These are phyloP conservation scores for Piscicola geometra DNA, from an alignment of 2,888 invertebrate genomes.

Conservation along the genomic window DNA sequence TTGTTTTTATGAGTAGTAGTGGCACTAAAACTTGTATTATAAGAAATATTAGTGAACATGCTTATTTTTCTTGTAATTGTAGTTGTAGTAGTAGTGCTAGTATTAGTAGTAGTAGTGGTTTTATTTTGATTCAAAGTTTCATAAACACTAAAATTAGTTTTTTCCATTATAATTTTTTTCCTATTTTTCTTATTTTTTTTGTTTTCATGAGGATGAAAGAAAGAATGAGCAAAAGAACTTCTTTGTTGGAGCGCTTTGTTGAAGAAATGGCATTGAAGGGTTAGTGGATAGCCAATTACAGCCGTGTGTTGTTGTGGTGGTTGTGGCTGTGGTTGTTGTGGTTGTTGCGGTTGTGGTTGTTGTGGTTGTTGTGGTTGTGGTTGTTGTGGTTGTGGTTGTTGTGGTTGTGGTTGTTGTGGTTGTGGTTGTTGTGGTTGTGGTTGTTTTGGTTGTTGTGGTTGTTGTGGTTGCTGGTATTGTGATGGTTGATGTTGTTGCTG, in stretches of 20 bases:
- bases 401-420: not conserved
- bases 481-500: not conserved
- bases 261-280: constrained; percentile 1
- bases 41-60: too few relatives aligned
- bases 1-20: too few relatives aligned
- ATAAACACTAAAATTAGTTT: not conserved
- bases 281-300: not conserved
- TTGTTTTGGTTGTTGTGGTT: not conserved
- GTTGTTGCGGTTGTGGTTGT: not conserved
- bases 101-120: not conserved
- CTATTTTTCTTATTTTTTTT: not conserved
- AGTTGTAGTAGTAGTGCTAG: not conserved
- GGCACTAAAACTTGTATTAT: too few relatives aligned
- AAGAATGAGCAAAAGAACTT: not conserved
- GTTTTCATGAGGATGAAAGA: not conserved
- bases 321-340: not conserved
- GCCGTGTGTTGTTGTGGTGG: constrained; percentile 2
- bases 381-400: not conserved
- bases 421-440: not conserved
- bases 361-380: not conserved
- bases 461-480: not conserved
- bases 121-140: not conserved
- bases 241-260: not conserved
- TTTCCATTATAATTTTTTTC: not conserved
- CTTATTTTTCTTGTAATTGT: not conserved